Evolutionary conservation across 1,140 invertebrate species (phyloP).

Genomic region (Halyomorpha halys): DNA sequence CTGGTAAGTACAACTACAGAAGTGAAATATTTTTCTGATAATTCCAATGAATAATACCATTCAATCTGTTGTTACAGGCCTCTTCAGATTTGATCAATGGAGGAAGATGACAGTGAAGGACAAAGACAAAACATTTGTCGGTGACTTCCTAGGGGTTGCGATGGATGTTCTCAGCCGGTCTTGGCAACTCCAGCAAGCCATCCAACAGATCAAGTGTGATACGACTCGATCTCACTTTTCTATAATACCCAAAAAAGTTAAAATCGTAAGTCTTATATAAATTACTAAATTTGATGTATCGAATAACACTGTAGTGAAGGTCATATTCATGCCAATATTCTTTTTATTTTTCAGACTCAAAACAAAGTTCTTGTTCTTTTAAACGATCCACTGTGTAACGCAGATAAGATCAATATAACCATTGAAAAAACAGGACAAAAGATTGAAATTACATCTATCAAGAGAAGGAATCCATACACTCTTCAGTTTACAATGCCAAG

Average conservation of each 20-base stretch:
- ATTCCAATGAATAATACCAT: no score
- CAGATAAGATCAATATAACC: slow-evolving; percentile 60
- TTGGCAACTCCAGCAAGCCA: slow-evolving; percentile 44
- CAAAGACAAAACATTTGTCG: slow-evolving; percentile 69
- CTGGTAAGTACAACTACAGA: slow-evolving; percentile 14
- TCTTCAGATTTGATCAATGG: slow-evolving; percentile 64
- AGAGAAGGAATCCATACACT: slow-evolving; percentile 68
- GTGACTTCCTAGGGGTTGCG: slow-evolving; percentile 63
- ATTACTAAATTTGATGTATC: not conserved
- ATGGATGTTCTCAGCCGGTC: slow-evolving; percentile 59
- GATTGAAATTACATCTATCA: slow-evolving; percentile 59
- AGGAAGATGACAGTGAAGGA: slow-evolving; percentile 61
- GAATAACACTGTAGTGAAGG: not conserved
- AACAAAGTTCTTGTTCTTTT: slow-evolving; percentile 69
- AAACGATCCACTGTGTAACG: slow-evolving; percentile 58
- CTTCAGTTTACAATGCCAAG: slow-evolving; percentile 65
- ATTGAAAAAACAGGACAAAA: slow-evolving; percentile 69
- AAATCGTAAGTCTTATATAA: slow-evolving; percentile 45
- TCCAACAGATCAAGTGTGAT: slow-evolving; percentile 34
- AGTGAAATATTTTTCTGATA: not conserved
- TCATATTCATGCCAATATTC: not conserved
- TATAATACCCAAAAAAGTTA: slow-evolving; percentile 66
- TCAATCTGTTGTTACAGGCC: slow-evolving; percentile 38
- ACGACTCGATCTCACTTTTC: slow-evolving; percentile 58
- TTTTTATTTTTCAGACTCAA: slow-evolving; percentile 49